A percentile compares a stretch with the other conserved stretches of the same genome.
phyloP scores from a whole-genome alignment of 2,888 invertebrate genomes.

The Stegophylla sp. region DNA sequence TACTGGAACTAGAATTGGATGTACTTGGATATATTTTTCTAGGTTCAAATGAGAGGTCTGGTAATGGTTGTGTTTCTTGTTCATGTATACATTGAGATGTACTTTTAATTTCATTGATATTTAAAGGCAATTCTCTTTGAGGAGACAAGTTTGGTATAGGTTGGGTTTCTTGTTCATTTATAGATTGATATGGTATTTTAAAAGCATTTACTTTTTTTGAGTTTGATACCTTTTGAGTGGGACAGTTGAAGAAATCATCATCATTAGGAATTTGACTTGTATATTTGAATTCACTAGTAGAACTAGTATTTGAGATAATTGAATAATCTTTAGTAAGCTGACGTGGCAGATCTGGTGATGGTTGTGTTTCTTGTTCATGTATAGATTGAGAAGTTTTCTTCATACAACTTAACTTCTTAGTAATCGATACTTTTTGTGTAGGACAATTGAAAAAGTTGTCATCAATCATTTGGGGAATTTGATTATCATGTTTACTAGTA shows the following conservation, averaged over 20 bases:
- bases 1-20: neutral
- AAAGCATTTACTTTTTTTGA: neutral
- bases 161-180: conserved; percentile 3
- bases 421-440: neutral
- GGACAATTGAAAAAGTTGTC: no score
- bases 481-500: no score
- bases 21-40: neutral
- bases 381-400: neutral
- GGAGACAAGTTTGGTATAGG: neutral
- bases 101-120: neutral
- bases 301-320: neutral
- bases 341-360: neutral
- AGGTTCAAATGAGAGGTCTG: neutral
- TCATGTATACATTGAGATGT: neutral
- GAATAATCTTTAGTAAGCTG: neutral
- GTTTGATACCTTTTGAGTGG: conserved; percentile 30
- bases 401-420: neutral
- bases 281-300: neutral
- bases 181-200: neutral
- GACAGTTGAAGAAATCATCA: conserved; percentile 29
- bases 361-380: conserved; percentile 1
- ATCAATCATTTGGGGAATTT: no score
- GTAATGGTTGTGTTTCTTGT: neutral
- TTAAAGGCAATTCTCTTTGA: conserved; percentile 2
- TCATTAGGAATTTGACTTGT: neutral